Evolutionary conservation across 2,797 vertebrate genomes (phyloP), one percentile per base, ranked within the genome.

Genomic region (Xenops minutus): DNA sequence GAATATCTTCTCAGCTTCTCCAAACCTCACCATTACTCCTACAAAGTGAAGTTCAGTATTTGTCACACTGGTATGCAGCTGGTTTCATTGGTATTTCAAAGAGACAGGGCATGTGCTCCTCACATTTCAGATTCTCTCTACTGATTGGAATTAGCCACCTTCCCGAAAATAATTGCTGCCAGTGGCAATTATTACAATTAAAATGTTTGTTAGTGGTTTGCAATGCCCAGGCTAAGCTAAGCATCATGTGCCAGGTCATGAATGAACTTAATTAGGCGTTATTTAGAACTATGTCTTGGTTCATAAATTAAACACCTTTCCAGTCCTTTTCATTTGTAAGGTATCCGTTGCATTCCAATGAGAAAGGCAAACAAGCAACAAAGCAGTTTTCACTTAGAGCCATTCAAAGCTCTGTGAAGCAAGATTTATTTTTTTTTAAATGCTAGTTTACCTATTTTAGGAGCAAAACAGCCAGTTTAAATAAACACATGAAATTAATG

Each of bases 241-340:
- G 67, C n/a, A 72, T 29, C 46, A 7, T 51, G 34, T 81, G 58
- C 82, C 80, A 90, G 83, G 61, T 82, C 94, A 85, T 32, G 48
- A 93, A 85, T 56, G 27, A 91, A 86, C 83, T 75, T 95, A 86
- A 93, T 94, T 82, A 86, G 93, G 59, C 56, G 58, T 87, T 92
- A 89, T 89, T 93, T 89, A 95, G 77, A 74, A 74, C 67, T 81
- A 77, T 3, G 3, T 84, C 91, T 92, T 75, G 36, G 87, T 95
- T 89, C 82, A 95, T 87, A 93, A 95, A 92, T 92, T 77, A 91
- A 93, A 87, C 68, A 92, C 91, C 84, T 89, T 95, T 79, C n/a
- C 72, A 91, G 44, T 43, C 67, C 78, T 71, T 73, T 48, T 96
- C 48, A 67, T 91, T 85, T 89, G 43, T 49, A 66, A 92, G 39